Evolutionary conservation across 2,113 vertebrate species (phyloP).

Genomic region (Excalfactoria chinensis): DNA sequence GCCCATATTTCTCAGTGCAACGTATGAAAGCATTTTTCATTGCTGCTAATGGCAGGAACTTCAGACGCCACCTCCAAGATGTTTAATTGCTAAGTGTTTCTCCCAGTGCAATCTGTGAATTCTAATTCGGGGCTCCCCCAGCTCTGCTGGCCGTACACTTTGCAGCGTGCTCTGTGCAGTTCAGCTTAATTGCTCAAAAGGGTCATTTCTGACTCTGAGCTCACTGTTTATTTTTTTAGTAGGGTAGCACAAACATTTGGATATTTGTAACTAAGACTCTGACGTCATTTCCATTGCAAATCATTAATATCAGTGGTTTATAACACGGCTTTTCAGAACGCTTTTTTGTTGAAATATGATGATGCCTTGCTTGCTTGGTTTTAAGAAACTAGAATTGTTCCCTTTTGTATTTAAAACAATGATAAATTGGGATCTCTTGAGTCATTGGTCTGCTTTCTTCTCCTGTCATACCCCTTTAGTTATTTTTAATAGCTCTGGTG

Average conservation of each 20-base stretch:
- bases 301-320: constrained; percentile 43
- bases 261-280: constrained; percentile 29
- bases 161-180: not conserved
- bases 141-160: not conserved
- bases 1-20: not conserved
- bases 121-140: constrained; percentile 36
- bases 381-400: not conserved
- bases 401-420: not conserved
- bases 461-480: not conserved
- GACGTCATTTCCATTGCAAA: constrained; percentile 40
- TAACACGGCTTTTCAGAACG: not conserved
- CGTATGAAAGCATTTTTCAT: constrained; percentile 5
- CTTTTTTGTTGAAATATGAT: not conserved
- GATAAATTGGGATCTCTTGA: not conserved
- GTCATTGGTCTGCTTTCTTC: not conserved
- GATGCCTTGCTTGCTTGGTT: not conserved
- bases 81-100: constrained; percentile 10
- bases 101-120: constrained; percentile 34
- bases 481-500: constrained; percentile 5
- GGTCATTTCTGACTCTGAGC: constrained; percentile 30
- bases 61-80: not conserved
- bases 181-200: not conserved
- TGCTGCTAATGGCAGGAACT: constrained; percentile 24
- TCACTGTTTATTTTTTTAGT: constrained; percentile 30
- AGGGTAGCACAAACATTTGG: constrained; percentile 47